Base-by-base conservation (phyloP, 2,888 invertebrate genomes). In the Azorinus chamasolen region DNA sequence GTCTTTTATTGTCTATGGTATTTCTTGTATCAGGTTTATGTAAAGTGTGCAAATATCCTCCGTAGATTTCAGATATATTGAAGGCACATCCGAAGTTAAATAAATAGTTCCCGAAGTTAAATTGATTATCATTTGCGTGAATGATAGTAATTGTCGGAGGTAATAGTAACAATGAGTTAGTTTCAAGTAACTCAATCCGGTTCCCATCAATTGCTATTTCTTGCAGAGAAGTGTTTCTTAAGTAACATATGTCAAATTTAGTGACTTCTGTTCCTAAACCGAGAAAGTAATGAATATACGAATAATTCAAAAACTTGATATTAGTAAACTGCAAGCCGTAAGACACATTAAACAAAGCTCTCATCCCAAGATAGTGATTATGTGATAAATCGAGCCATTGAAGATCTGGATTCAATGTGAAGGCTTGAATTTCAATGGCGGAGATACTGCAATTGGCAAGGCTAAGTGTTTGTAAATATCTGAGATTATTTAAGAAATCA, bases 301-400 rank as follows among this genome's bases (percentile, higher is more conserved):
- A 63, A 37, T 53, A 58, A 48, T 72, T 63, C n/a, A 77, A 41
- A 20, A 37, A 22, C 25, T 63, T 46, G 6, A 72, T 77, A 1
- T 32, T 66, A 3, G 72, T 68, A 48, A 59, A 63, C 22, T 72
- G 77, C 25, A 77, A 27, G 18, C 68, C 63, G 24, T 63, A 77
- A 6, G 77, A 54, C 4, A 72, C 37, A 27, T 77, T 77, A 18
- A 32, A 6, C 5, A 72, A 41, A 3, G 32, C 25, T 2, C 16
- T 1, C 37, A 77, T 58, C 10, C 72, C 68, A 2, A 77, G 51
- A 3, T 14, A 24, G 20, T 27, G 18, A 46, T 77, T 77, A 14
- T 58, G n/a, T 12, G 71, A 77, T 14, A 77, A 32, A 39, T 77
- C 68, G 1, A 77, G 50, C 18, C 8, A 37, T 20, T 55, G 20